These are phyloP conservation scores for Eupithecia abbreviata DNA, from an alignment of 2,888 invertebrate genomes.

Conservation along the genomic window DNA sequence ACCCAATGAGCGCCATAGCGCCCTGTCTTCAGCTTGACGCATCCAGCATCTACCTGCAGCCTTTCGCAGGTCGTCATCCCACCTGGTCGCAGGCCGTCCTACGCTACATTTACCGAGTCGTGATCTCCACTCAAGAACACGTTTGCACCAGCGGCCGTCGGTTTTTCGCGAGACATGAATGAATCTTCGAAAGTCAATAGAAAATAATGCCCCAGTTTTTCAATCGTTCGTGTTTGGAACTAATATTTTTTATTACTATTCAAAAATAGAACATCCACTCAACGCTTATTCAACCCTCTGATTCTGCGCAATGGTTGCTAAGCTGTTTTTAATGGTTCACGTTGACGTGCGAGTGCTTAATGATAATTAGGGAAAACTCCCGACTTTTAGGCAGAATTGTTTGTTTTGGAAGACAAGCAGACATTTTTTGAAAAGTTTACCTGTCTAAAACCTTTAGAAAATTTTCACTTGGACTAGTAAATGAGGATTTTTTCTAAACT, in stretches of 20 bases:
- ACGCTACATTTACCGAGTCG: too few species aligned
- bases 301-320: constrained; percentile 16
- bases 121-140: too few species aligned
- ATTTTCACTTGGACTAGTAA: background rate
- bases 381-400: constrained; percentile 12
- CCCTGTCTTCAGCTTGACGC: too few species aligned
- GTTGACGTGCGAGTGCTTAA: constrained; percentile 17
- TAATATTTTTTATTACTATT: background rate
- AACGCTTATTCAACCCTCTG: background rate
- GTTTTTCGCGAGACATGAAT: too few species aligned
- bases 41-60: too few species aligned
- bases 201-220: background rate
- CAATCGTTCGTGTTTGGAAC: background rate
- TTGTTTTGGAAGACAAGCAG: background rate
- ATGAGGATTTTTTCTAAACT: too few species aligned
- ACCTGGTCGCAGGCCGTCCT: too few species aligned
- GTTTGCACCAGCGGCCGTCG: too few species aligned
- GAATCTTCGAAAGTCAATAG: too few species aligned
- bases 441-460: background rate
- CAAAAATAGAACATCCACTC: background rate
- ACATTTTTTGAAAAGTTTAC: background rate
- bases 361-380: constrained; percentile 13
- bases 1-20: too few species aligned
- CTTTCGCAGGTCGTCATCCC: too few species aligned
- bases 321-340: constrained; percentile 31